Conservation (phyloP, 2,113 vertebrate genomes). For the Nanorana parkeri region DNA sequence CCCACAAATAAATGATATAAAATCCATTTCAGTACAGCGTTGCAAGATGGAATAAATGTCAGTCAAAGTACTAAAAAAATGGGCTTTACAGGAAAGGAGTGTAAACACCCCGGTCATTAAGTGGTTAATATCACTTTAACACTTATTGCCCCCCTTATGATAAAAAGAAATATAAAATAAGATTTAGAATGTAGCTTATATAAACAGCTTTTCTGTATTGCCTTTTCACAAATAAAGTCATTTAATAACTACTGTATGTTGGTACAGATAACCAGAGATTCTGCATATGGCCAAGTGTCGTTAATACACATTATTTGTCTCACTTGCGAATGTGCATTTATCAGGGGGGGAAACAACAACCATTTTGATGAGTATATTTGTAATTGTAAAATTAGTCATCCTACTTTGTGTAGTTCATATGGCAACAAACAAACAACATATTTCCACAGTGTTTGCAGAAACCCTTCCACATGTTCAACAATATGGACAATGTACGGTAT, state of each 20-base stretch:
- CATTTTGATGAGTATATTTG: slow-evolving; percentile 28
- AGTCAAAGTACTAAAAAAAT: too few relatives aligned
- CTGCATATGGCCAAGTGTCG: slow-evolving; percentile 24
- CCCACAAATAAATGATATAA: too few relatives aligned
- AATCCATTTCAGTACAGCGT: too few relatives aligned
- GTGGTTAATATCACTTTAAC: too few relatives aligned
- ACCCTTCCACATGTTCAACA: slow-evolving; percentile 32
- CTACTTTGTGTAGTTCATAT: slow-evolving; percentile 39
- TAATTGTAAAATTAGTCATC: slow-evolving; percentile 24
- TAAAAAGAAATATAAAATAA: too few relatives aligned
- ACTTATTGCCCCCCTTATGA: too few relatives aligned
- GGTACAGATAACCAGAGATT: slow-evolving; percentile 9
- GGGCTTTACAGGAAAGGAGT: too few relatives aligned
- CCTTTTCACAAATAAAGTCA: too few relatives aligned
- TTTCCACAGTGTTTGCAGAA: slow-evolving; percentile 21
- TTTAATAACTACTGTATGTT: background rate
- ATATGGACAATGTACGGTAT: slow-evolving; percentile 41
- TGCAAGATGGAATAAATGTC: too few relatives aligned
- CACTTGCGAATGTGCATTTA: slow-evolving; percentile 31
- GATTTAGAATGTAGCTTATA: too few relatives aligned
- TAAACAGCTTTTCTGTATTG: too few relatives aligned
- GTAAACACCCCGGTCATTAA: too few relatives aligned
- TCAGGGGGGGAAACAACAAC: slow-evolving; percentile 3
- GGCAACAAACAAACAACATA: slow-evolving; percentile 46
- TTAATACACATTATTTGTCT: slow-evolving; percentile 23